Percentiles rank a stretch among this genome's conserved stretches.
These are phyloP conservation scores for Pangasius sanitwongsei DNA, from an alignment of 2,797 vertebrate species.

Conservation along the genomic window DNA sequence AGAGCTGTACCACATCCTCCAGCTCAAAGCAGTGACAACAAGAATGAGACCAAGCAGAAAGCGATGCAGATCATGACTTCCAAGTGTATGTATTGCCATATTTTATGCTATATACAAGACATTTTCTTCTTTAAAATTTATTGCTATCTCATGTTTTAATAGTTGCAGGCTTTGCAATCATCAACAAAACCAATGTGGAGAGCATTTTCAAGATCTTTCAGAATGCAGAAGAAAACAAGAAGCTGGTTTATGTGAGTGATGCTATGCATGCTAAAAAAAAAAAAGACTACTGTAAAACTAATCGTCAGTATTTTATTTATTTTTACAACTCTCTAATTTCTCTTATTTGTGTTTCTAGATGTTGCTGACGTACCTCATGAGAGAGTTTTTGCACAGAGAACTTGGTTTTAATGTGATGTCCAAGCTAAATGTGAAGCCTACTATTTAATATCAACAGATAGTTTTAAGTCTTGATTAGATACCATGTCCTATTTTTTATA, in stretches of 20 bases:
- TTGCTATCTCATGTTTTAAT: slow-evolving; percentile 33
- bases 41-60: slow-evolving; percentile 65
- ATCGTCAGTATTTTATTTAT: background rate
- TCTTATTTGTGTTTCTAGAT: slow-evolving; percentile 21
- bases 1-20: slow-evolving; percentile 8
- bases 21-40: slow-evolving; percentile 67
- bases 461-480: background rate
- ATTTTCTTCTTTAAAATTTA: background rate
- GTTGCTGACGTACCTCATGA: slow-evolving; percentile 71
- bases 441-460: background rate
- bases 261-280: background rate
- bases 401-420: slow-evolving; percentile 50
- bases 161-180: slow-evolving; percentile 70
- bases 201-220: slow-evolving; percentile 76
- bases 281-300: background rate
- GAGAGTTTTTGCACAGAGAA: slow-evolving; percentile 69
- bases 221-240: slow-evolving; percentile 76
- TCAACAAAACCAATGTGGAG: slow-evolving; percentile 75
- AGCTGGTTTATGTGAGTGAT: slow-evolving; percentile 76
- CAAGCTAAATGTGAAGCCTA: slow-evolving; percentile 27
- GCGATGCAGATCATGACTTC: slow-evolving; percentile 72
- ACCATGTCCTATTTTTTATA: background rate
- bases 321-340: background rate
- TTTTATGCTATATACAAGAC: background rate
- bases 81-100: slow-evolving; percentile 65